Conservation (phyloP, 2,888 invertebrate species). For the Erpobdella octoculata region DNA sequence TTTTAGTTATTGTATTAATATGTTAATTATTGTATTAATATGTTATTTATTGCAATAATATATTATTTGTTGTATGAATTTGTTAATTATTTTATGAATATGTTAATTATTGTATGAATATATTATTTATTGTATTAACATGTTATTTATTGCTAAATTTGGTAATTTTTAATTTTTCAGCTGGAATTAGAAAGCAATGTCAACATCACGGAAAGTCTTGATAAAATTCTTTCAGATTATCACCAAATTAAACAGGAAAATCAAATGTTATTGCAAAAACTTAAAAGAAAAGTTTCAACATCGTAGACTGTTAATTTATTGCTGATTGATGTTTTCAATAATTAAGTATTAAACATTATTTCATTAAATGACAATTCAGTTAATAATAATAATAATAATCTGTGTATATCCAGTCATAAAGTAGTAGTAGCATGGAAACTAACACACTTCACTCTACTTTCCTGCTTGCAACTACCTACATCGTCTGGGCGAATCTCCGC, state of each 20-base stretch:
- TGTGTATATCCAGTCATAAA: too few species aligned
- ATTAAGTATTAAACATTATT: too few species aligned
- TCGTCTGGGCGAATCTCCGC: too few species aligned
- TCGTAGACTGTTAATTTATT: background rate
- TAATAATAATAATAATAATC: too few species aligned
- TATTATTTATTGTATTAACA: background rate
- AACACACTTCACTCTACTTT: too few species aligned
- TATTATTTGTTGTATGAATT: too few species aligned
- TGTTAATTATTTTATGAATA: too few species aligned
- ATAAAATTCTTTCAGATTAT: slow-evolving; percentile 48
- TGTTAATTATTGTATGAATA: background rate
- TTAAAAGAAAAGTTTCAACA: slow-evolving; percentile 27
- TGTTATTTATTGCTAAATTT: background rate
- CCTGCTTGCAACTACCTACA: too few species aligned
- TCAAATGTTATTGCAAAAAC: slow-evolving; percentile 37
- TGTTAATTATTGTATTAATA: background rate
- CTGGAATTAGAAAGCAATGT: slow-evolving; percentile 48
- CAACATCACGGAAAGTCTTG: slow-evolving; percentile 45
- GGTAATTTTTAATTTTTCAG: slow-evolving; percentile 38
- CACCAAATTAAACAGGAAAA: slow-evolving; percentile 50
- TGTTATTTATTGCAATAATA: background rate
- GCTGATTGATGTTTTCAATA: background rate
- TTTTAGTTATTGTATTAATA: background rate
- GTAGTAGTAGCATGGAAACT: too few species aligned
- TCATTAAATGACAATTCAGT: too few species aligned